These are phyloP conservation scores for Leptinotarsa lineolata DNA, from an alignment of 1,140 invertebrate species.

Conservation along the genomic window DNA sequence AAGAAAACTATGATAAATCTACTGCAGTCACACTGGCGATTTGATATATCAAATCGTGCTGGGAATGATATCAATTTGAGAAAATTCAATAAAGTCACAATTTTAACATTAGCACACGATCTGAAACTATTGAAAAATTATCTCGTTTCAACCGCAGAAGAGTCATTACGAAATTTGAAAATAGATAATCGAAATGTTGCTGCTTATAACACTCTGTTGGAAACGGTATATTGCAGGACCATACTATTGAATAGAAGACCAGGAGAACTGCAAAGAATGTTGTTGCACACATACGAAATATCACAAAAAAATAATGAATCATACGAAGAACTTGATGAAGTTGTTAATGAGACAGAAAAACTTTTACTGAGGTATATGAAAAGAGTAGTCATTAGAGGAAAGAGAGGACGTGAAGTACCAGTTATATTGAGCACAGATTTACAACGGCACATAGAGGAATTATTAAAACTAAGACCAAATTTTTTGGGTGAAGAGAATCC, in stretches of 20 bases:
- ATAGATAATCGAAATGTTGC: conserved; percentile 23
- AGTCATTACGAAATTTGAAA: no score
- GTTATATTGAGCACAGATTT: no score
- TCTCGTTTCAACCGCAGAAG: conserved; percentile 32
- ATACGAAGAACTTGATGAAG: no score
- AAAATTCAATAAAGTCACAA: conserved; percentile 51
- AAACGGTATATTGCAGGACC: conserved; percentile 35
- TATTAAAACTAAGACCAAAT: no score
- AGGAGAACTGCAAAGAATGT: not conserved
- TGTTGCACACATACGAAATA: no score
- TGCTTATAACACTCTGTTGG: conserved; percentile 33
- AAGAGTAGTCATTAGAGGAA: no score
- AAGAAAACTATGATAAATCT: conserved; percentile 41
- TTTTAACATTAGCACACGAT: conserved; percentile 7
- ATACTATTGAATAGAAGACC: conserved; percentile 35
- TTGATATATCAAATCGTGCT: conserved; percentile 43
- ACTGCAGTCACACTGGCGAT: conserved; percentile 38
- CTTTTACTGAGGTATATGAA: no score
- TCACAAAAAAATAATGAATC: not conserved
- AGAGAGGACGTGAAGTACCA: no score
- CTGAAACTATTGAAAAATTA: no score
- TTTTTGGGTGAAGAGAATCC: no score
- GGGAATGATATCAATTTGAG: conserved; percentile 45
- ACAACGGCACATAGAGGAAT: no score
- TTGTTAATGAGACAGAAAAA: no score